Base-by-base conservation (phyloP, 37 sponge, comb jelly and placozoan genomes). In the Spongilla lacustris region DNA sequence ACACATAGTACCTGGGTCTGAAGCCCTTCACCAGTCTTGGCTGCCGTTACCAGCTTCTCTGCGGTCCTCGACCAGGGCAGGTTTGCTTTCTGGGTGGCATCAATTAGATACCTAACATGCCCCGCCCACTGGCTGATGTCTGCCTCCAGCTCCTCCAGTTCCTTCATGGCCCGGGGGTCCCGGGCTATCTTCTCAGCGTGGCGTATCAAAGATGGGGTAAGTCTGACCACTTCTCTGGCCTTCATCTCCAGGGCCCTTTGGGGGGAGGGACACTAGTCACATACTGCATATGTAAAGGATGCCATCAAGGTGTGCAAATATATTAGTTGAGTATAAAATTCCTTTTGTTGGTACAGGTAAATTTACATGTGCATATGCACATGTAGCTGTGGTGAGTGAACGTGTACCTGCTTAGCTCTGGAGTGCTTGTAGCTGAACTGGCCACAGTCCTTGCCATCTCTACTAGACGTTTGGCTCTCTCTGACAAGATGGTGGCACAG, bases 1-100 rank as follows among this genome's bases (percentile, higher is more conserved):
- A 5, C 31, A 48, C 29, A 17, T 34, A 71, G 17, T 28, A 93
- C 93, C 81, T 93, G 89, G 14, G 66, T 38, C 26, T 89, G 67
- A 32, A 93, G 66, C 28, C 83, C 87, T 25, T 73, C 50, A 29
- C 82, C 72, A 13, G 58, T 78, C 66, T 81, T 73, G 38, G 93
- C 90, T 14, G 93, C 90, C 24, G 37, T 48, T 6, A 86, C 83
- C 29, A 93, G 70, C 50, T 80, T 69, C 74, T 86, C 74, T 31
- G 93, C 90, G 50, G 83, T 82, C 84, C 31, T 81, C 11, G 93
- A 90, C 94, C 94, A 94, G 13, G 94, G 94, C 14, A 72, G 83
- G 82, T 83, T 87, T 29, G 89, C 89, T 48, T 81, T 50, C 71
- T 90, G 91, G 33, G 86, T 81, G 28, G 91, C 91, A 34, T 90